Evolutionary conservation across 2,113 vertebrate species (phyloP), one percentile per base, ranked within the genome.

Genomic region (Seriola aureovittata): DNA sequence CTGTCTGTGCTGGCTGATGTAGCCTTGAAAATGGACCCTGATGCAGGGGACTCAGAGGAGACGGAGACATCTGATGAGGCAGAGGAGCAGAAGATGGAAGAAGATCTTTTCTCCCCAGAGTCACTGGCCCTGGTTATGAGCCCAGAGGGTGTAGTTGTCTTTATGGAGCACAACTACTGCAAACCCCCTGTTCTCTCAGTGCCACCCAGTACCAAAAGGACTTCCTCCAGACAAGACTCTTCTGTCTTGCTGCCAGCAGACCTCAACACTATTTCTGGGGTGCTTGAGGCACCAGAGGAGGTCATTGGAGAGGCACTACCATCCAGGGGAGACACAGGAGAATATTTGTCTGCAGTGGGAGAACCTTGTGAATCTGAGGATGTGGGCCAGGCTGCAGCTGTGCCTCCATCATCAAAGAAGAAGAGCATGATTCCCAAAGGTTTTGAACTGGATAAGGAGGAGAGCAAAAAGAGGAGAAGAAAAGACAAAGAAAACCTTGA

Each of bases 101-200:
- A 81, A 17, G 90, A 90, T 38, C 74, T 88, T 57, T 90, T 92
- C 10, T 88, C 88, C 3, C 82, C 81, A 3, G 92, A 93, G 67
- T 65, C 88, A 0, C 75, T 92, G 65, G 79, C 91, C 13, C 82
- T 78, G 44, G 16, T 80, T 13, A 84, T 93, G 78, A 89, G 89
- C 78, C 69, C 92, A 71, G 78, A 94, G 81, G 93, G 94, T 75
- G 81, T 93, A 34, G 82, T 94, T 34, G 93, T 97, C 54, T 80
- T 96, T 5, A 90, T 96, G 87, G 97, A 98, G 86, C 97, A 98
- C 93, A 98, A 97, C 93, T 98, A 98, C 55, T 96, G 95, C 80
- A 95, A 95, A 82, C 92, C 95, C 0, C 60, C 95, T 5, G 86
- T 94, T 25, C 91, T 92, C 50, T 36, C 88, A 9, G 57, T 63